These are phyloP conservation scores for Boleophthalmus pectinirostris DNA, from an alignment of 2,113 vertebrate species.

Conservation along the genomic window DNA sequence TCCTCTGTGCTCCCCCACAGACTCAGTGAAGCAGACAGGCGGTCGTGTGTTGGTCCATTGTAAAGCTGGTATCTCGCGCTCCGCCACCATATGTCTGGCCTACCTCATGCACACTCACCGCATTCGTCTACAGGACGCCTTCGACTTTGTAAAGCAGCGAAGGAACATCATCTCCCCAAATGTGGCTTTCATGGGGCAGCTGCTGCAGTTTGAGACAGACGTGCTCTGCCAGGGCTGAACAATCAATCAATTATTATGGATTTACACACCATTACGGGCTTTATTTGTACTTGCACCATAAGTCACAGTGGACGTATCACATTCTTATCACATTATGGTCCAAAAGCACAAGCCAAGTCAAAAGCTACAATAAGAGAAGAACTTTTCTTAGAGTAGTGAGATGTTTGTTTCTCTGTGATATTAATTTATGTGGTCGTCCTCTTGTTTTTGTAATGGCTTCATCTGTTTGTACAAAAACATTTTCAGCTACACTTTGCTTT, in stretches of 20 bases:
- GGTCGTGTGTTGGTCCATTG: conserved; percentile 80
- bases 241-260: neutral
- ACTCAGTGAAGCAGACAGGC: conserved; percentile 75
- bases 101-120: conserved; percentile 77
- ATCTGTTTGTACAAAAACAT: too few species aligned
- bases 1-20: conserved; percentile 48
- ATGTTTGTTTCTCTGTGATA: too few species aligned
- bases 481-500: too few species aligned
- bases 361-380: too few species aligned
- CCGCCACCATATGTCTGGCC: conserved; percentile 74
- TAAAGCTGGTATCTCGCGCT: conserved; percentile 81
- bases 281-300: conserved; percentile 5
- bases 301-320: too few species aligned
- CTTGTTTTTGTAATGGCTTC: too few species aligned
- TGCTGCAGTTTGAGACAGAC: conserved; percentile 81
- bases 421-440: too few species aligned
- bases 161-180: conserved; percentile 79
- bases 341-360: too few species aligned
- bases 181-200: conserved; percentile 77
- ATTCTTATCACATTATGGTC: too few species aligned
- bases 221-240: conserved; percentile 72
- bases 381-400: too few species aligned
- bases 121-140: conserved; percentile 78
- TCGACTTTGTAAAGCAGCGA: conserved; percentile 79
- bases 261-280: conserved; percentile 1